Conservation (phyloP, 2,113 vertebrate species). For the Neotoma lepida region DNA sequence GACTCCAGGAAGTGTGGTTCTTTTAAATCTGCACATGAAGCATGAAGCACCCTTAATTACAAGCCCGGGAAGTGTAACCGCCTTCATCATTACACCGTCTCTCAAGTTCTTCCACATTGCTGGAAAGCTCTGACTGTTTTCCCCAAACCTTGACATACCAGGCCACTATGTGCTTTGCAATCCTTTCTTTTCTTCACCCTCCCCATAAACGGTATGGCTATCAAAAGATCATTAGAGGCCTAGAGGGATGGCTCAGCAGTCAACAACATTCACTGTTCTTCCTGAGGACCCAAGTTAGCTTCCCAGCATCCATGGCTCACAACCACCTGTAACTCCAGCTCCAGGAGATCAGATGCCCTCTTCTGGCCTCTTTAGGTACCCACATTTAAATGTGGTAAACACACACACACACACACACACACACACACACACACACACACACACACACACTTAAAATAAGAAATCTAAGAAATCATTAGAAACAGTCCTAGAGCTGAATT, state of each 20-base stretch:
- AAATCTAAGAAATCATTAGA: neutral
- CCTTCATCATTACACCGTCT: neutral
- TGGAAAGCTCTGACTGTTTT: neutral
- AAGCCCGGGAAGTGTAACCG: neutral
- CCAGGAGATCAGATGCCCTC: neutral
- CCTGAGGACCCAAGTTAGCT: neutral
- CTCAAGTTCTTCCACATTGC: neutral
- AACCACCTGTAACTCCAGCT: neutral
- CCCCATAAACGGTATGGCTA: neutral
- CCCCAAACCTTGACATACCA: neutral
- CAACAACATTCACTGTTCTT: neutral
- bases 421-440: no score
- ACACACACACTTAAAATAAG: neutral
- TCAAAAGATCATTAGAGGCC: neutral
- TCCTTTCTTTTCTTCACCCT: slow-evolving; percentile 14
- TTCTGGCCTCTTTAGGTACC: neutral
- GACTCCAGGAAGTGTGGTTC: neutral
- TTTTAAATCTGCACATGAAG: neutral
- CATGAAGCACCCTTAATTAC: neutral
- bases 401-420: neutral
- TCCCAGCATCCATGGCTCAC: neutral
- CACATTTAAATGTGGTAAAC: neutral
- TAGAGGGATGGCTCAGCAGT: neutral
- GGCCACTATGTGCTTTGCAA: neutral
- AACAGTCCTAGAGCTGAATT: neutral